Conservation (phyloP, 2,888 invertebrate species). For the Ophonus ardosiacus region DNA sequence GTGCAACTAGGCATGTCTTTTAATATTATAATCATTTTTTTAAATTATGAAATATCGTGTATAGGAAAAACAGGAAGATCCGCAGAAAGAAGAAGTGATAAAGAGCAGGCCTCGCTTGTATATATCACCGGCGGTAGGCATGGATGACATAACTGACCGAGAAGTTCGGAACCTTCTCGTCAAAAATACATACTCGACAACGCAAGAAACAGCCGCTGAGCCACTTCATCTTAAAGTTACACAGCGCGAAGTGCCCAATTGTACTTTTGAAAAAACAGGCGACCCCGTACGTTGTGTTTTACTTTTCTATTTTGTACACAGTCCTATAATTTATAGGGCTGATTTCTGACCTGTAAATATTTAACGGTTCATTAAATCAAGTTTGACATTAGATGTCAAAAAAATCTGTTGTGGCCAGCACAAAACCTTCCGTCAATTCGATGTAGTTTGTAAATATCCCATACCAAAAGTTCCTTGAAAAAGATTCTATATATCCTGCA, state of each 20-base stretch:
- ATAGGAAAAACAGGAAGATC: constrained; percentile 66
- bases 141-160: constrained; percentile 73
- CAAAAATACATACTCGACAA: constrained; percentile 73
- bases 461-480: too few species aligned
- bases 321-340: too few species aligned
- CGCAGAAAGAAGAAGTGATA: constrained; percentile 68
- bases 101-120: constrained; percentile 72
- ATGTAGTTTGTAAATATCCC: too few species aligned
- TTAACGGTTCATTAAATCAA: too few species aligned
- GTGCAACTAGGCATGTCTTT: too few species aligned
- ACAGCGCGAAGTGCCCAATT: constrained; percentile 64
- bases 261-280: constrained; percentile 60
- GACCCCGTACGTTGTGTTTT: constrained; percentile 59
- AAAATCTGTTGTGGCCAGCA: too few species aligned
- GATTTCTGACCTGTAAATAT: too few species aligned
- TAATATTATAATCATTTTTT: background rate
- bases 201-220: constrained; percentile 70
- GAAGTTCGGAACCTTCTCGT: constrained; percentile 72
- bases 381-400: too few species aligned
- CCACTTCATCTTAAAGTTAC: constrained; percentile 69
- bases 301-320: too few species aligned
- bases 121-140: constrained; percentile 73
- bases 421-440: too few species aligned
- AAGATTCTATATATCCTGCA: too few species aligned
- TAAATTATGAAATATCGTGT: background rate